These are phyloP conservation scores for Phoenicopterus ruber DNA, from an alignment of 2,113 vertebrate genomes.

Conservation along the genomic window DNA sequence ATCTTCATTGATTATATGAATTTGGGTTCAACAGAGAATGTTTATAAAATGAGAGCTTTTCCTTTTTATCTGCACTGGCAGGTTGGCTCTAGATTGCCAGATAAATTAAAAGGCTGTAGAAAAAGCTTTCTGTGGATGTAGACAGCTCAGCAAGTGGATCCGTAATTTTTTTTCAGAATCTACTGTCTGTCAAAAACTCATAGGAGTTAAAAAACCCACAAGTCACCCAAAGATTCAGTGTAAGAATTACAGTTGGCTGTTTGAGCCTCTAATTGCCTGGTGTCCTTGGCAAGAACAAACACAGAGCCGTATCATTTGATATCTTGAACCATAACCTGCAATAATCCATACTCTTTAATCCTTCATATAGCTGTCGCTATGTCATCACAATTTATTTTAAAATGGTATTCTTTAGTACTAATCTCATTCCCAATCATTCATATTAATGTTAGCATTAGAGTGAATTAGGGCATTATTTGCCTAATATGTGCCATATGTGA, in stretches of 20 bases:
- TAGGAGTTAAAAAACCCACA: background rate
- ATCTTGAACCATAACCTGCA: conserved; percentile 29
- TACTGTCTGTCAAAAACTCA: background rate
- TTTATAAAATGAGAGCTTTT: background rate
- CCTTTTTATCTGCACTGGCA: background rate
- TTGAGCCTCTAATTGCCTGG: background rate
- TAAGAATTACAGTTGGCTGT: background rate
- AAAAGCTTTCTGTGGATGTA: background rate
- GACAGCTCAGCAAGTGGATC: background rate
- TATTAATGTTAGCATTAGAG: conserved; percentile 60
- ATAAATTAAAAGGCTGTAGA: background rate
- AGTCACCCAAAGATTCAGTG: background rate
- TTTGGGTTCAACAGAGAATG: background rate
- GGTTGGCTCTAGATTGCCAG: background rate
- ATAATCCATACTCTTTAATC: conserved; percentile 60
- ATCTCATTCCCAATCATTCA: conserved; percentile 55
- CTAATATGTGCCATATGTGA: conserved; percentile 22
- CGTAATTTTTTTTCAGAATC: background rate
- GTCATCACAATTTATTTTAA: conserved; percentile 43
- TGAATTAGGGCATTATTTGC: conserved; percentile 58
- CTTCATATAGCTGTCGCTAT: background rate
- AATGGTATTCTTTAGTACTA: conserved; percentile 25
- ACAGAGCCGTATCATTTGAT: background rate
- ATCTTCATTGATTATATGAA: background rate
- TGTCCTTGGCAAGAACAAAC: conserved; percentile 27